These are phyloP conservation scores for Ptychochromis oligacanthus DNA, from an alignment of 2,113 vertebrate genomes.

Conservation along the genomic window DNA sequence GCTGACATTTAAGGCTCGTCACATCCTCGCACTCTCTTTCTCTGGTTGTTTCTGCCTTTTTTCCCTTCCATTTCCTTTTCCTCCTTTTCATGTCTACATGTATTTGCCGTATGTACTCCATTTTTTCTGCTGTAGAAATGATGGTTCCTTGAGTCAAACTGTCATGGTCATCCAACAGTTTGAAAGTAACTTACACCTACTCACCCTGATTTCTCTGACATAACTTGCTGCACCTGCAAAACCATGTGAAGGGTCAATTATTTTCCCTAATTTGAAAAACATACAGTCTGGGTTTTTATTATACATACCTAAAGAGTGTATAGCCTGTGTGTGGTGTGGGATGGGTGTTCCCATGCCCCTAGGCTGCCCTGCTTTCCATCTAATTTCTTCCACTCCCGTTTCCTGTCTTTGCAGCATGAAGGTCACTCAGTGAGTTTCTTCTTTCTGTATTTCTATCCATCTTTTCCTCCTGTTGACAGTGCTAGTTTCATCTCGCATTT, in stretches of 20 bases:
- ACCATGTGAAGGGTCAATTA: conserved; percentile 31
- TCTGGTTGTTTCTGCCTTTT: not conserved
- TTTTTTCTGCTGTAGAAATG: not conserved
- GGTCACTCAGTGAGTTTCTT: not conserved
- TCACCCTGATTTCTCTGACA: conserved; percentile 37
- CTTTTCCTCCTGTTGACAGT: conserved; percentile 1
- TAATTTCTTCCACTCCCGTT: conserved; percentile 43
- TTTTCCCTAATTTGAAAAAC: conserved; percentile 41
- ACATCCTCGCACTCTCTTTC: conserved; percentile 7
- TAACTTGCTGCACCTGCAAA: conserved; percentile 58
- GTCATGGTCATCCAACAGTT: not conserved
- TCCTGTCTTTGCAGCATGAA: conserved; percentile 24
- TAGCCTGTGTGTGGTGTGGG: not conserved
- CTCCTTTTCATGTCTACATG: not conserved
- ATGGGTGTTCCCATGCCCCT: conserved; percentile 50
- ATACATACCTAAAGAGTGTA: conserved; percentile 32
- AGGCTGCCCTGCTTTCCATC: conserved; percentile 38
- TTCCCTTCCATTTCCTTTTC: not conserved
- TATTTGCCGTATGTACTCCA: not conserved
- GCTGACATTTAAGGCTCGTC: conserved; percentile 13
- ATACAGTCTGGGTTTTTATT: conserved; percentile 55
- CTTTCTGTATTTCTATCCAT: not conserved
- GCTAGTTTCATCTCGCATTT: not conserved
- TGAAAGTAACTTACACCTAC: conserved; percentile 28
- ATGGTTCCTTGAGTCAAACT: not conserved